Base-by-base conservation (phyloP, 2,797 vertebrate species). In the Antrozous pallidus region DNA sequence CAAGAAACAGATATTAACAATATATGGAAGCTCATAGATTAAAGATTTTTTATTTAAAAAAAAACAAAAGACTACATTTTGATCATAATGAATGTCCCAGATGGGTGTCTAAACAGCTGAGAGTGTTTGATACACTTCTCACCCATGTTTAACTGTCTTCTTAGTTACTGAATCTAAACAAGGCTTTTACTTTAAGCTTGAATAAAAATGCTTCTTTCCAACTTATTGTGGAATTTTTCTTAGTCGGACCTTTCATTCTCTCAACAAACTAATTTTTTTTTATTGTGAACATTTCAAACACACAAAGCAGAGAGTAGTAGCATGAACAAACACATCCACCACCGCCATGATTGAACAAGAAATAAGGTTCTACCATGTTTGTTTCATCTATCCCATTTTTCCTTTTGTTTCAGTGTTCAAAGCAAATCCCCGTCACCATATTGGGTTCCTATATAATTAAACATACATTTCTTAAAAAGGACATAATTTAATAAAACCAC, bases 101-200 rank as follows among this genome's bases (percentile, higher is more conserved):
- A 31, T 77, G 91, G 42, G 24, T 78, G 16, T 93, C 80, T 61
- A 88, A 94, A 93, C 74, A 77, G 31, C 69, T 93, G 73, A 26
- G 45, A 96, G 77, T 93, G 31, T 88, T 95, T 94, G 71, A 36
- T 74, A 87, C 22, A 92, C 90, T 83, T 92, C 14, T 90, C n/a
- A 88, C 5, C n/a, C 86, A 75, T 88, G 42, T 83, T 88, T 87
- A 71, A 85, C 61, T 85, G 47, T 82, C 78, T 20, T 82, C 78
- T 20, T 88, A 80, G 78, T 88, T 88, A 91, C 38, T 81, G 45
- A 85, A 84, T 88, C 38, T 80, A 93, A 93, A 80, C 51, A 91
- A 84, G 51, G n/a, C 7, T 78, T 95, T 92, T 63, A 78, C 16
- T n/a, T 28, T 47, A 82, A 56, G 16, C 88, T 91, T 95, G 47